Conservation (phyloP, 2,797 vertebrate genomes). For the Mionectes olivaceus region DNA sequence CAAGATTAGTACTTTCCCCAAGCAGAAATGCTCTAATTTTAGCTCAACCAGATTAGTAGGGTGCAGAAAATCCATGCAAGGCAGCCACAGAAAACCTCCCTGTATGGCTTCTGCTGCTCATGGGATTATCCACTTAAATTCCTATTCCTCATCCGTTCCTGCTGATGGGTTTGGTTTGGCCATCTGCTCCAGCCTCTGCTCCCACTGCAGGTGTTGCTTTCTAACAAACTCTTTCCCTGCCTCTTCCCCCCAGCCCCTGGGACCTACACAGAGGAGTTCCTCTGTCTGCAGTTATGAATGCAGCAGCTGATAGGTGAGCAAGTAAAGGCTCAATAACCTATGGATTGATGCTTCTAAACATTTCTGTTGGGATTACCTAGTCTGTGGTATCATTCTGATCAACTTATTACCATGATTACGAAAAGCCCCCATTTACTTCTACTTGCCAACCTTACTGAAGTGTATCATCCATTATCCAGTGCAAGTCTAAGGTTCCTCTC, state of each 20-base stretch:
- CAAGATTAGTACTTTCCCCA: neutral
- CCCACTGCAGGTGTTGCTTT: neutral
- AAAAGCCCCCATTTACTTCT: neutral
- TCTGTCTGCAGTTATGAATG: neutral
- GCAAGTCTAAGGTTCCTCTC: neutral
- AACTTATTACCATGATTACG: neutral
- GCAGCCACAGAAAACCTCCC: neutral
- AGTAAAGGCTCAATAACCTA: rapidly evolving
- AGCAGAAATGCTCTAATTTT: neutral
- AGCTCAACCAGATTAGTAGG: neutral
- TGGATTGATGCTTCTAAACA: neutral
- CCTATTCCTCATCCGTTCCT: neutral
- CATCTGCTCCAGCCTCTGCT: neutral
- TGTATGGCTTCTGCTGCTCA: neutral
- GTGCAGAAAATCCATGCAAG: neutral
- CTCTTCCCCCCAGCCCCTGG: rapidly evolving
- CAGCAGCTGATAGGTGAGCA: neutral
- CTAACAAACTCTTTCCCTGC: neutral
- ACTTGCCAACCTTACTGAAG: neutral
- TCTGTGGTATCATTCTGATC: neutral
- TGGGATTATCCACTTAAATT: neutral
- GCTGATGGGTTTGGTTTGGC: neutral
- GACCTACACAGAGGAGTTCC: neutral
- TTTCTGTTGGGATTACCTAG: neutral
- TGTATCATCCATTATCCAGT: neutral